phyloP scores from a whole-genome alignment of 2,113 vertebrate species.

The Psilopsiagon aymara region DNA sequence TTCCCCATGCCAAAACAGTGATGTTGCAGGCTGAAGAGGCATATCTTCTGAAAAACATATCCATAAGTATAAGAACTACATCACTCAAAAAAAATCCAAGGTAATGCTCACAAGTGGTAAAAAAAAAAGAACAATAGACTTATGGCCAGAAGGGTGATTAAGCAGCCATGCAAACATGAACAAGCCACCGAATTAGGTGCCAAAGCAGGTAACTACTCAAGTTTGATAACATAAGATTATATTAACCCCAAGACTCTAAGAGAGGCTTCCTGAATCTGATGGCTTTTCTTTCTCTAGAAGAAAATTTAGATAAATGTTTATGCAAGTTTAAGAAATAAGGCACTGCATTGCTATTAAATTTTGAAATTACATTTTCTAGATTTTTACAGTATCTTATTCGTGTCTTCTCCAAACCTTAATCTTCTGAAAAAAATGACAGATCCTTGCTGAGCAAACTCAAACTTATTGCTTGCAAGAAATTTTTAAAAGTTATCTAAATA shows the following conservation, averaged over 20 bases:
- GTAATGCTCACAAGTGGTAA: neutral
- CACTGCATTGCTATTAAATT: neutral
- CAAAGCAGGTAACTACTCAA: neutral
- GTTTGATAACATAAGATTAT: neutral
- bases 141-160: neutral
- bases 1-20: neutral
- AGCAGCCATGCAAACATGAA: neutral
- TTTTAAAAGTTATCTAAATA: neutral
- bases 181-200: neutral
- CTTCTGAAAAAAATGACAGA: neutral
- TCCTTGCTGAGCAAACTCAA: neutral
- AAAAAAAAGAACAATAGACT: neutral
- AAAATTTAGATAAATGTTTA: neutral
- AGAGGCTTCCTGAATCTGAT: neutral
- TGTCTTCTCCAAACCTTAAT: neutral
- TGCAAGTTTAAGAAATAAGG: neutral
- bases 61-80: neutral
- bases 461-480: neutral
- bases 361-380: neutral
- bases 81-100: neutral
- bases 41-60: neutral
- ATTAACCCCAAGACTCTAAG: neutral
- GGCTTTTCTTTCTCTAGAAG: neutral
- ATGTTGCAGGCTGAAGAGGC: neutral
- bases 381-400: neutral